A percentile compares a stretch with the other conserved stretches of the same genome.
phyloP scores from a whole-genome alignment of 2,113 vertebrate genomes.

The Chaetodon auriga region DNA sequence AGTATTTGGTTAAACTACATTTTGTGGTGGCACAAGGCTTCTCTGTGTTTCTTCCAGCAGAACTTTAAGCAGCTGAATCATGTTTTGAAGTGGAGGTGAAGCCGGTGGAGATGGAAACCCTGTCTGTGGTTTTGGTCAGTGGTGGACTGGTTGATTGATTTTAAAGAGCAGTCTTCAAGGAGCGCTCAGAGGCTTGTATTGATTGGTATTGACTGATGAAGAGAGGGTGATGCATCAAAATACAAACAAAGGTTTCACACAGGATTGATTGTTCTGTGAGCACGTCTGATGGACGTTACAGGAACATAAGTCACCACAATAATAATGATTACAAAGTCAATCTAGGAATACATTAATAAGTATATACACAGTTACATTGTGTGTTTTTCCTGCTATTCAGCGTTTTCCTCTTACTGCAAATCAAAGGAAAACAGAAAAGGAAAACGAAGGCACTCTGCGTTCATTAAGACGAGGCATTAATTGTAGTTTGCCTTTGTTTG shows the following conservation, averaged over 20 bases:
- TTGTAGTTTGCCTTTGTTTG: too few relatives aligned
- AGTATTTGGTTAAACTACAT: not conserved
- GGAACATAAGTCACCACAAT: not conserved
- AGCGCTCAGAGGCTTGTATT: not conserved
- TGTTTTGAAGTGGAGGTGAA: not conserved
- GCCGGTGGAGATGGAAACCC: not conserved
- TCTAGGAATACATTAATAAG: not conserved
- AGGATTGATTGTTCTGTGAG: not conserved
- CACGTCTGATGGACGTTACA: too few relatives aligned
- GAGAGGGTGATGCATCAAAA: conserved; percentile 6
- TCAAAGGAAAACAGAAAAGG: not conserved
- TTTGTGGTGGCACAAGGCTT: not conserved
- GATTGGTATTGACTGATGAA: conserved; percentile 17
- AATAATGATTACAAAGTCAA: not conserved
- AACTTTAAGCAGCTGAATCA: not conserved
- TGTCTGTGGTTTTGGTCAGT: not conserved
- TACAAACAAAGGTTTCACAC: conserved; percentile 3
- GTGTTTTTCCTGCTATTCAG: not conserved
- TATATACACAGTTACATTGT: not conserved
- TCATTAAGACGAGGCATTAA: too few relatives aligned
- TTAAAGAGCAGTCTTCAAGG: not conserved
- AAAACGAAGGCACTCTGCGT: not conserved
- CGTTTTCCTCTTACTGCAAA: not conserved
- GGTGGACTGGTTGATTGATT: conserved; percentile 11
- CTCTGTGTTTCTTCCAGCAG: not conserved